Conservation (phyloP, 2,797 vertebrate genomes). For the Alca torda region DNA sequence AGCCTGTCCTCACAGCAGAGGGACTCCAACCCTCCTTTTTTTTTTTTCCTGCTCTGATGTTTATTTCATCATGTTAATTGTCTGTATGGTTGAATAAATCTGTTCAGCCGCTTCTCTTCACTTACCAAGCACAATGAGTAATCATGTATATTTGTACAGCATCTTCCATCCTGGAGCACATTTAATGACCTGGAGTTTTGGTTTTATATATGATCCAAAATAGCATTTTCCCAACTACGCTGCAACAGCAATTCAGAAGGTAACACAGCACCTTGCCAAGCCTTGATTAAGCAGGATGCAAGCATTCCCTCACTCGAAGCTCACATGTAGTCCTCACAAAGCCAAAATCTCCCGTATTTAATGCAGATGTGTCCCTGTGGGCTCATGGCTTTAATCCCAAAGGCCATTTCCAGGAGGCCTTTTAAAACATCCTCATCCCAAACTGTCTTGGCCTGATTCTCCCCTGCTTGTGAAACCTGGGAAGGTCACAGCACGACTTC, state of each 20-base stretch:
- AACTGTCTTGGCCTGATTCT: not conserved
- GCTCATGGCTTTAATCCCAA: not conserved
- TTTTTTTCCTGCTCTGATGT: not conserved
- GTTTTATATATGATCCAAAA: not conserved
- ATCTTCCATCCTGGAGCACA: not conserved
- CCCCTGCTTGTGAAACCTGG: not conserved
- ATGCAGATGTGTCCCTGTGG: not conserved
- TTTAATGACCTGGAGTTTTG: not conserved
- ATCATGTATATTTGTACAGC: not conserved
- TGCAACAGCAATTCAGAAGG: not conserved
- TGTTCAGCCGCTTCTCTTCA: not conserved
- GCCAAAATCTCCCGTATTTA: not conserved
- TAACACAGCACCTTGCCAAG: not conserved
- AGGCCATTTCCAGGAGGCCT: not conserved
- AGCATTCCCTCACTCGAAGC: not conserved
- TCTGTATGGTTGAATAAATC: not conserved
- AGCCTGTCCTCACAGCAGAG: not conserved
- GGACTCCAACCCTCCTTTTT: not conserved
- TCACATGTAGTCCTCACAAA: not conserved
- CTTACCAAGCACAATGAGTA: not conserved
- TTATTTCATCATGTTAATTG: not conserved
- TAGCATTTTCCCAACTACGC: not conserved
- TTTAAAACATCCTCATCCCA: not conserved
- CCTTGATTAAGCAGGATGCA: not conserved
- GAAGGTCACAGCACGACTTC: not conserved